Evolutionary conservation across 2,888 invertebrate genomes (phyloP).

Genomic region (Heliconius ethilla): DNA sequence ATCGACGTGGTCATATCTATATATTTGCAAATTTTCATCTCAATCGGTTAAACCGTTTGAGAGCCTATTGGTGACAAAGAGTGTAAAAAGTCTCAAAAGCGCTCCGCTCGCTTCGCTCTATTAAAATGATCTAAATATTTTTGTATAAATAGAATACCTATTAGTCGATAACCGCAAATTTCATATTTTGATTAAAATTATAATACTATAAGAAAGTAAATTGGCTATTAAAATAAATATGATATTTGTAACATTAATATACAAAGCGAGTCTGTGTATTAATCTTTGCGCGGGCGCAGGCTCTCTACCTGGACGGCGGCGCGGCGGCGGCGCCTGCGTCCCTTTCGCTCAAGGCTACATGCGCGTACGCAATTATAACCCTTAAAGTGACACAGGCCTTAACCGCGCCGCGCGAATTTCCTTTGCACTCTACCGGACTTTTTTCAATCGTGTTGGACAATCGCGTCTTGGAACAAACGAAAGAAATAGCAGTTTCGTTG

Average conservation of each 20-base stretch:
- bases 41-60: too few species aligned
- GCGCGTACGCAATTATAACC: conserved; percentile 52
- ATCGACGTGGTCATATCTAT: too few species aligned
- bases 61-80: too few species aligned
- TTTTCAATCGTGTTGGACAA: conserved; percentile 60
- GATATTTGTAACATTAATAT: too few species aligned
- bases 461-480: conserved; percentile 51
- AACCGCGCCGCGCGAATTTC: conserved; percentile 42
- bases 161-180: neutral
- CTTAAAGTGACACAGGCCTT: conserved; percentile 43
- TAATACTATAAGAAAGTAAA: neutral
- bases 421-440: conserved; percentile 40
- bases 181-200: neutral
- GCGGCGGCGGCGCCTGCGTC: conserved; percentile 63
- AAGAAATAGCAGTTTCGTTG: conserved; percentile 44
- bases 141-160: neutral
- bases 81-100: too few species aligned
- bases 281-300: conserved; percentile 52
- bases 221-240: too few species aligned
- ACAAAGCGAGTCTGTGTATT: conserved; percentile 42
- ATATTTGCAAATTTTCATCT: too few species aligned
- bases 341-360: conserved; percentile 74
- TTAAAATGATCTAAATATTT: neutral
- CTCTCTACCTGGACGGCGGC: conserved; percentile 67
- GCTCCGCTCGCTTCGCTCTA: too few species aligned